These are phyloP conservation scores for Parascotia fuliginaria DNA, from an alignment of 2,888 invertebrate genomes.

Conservation along the genomic window DNA sequence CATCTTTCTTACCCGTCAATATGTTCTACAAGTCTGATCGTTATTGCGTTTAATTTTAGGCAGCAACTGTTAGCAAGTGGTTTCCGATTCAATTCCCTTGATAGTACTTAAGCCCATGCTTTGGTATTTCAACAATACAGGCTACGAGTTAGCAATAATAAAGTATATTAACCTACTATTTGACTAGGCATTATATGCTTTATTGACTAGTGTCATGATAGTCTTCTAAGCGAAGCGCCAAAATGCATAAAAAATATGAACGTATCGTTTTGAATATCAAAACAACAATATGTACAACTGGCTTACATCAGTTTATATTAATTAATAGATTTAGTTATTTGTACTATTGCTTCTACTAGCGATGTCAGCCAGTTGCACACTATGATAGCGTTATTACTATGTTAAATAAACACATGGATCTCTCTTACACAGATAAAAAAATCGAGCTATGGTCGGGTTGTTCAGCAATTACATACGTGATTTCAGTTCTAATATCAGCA, in stretches of 20 bases:
- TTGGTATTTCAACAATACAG: constrained; percentile 34
- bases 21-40: too few species aligned
- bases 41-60: neutral
- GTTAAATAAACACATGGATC: constrained; percentile 51
- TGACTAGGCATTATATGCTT: constrained; percentile 46
- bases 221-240: constrained; percentile 62
- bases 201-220: constrained; percentile 43
- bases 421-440: constrained; percentile 42
- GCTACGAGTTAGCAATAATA: constrained; percentile 41
- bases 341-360: constrained; percentile 49
- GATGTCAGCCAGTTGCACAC: constrained; percentile 50
- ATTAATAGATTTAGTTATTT: constrained; percentile 40
- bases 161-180: constrained; percentile 35
- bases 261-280: constrained; percentile 43
- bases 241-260: constrained; percentile 60
- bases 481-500: constrained; percentile 25
- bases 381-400: constrained; percentile 17
- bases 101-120: constrained; percentile 24
- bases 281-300: constrained; percentile 51
- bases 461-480: constrained; percentile 23
- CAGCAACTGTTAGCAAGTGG: neutral
- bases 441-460: constrained; percentile 29
- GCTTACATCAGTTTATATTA: constrained; percentile 52
- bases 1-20: too few species aligned
- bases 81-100: neutral